Evolutionary conservation across 2,113 vertebrate genomes (phyloP).

Genomic region (Rhinoptilus africanus): DNA sequence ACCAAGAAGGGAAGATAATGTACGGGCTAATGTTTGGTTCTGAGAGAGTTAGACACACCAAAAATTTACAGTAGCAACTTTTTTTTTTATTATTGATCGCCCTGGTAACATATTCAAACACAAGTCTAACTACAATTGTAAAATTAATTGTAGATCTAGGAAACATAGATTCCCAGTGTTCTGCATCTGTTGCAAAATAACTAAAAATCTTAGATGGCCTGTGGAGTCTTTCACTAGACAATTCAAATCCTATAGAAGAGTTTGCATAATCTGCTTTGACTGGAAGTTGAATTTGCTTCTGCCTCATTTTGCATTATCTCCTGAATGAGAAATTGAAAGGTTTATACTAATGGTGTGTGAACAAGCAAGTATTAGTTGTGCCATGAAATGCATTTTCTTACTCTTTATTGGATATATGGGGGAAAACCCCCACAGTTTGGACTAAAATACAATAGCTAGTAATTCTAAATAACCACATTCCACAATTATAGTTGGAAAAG

Average conservation of each 20-base stretch:
- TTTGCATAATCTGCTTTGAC: constrained; percentile 10
- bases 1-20: background rate
- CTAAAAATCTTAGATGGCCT: background rate
- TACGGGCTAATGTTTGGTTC: background rate
- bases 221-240: background rate
- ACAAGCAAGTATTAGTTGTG: constrained; percentile 1
- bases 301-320: background rate
- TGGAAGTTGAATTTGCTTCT: background rate
- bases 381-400: background rate
- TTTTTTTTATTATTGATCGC: background rate
- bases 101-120: background rate
- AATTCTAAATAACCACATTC: background rate
- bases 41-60: background rate
- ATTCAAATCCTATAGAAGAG: background rate
- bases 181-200: background rate
- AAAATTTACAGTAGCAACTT: background rate
- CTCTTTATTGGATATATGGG: background rate
- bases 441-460: background rate
- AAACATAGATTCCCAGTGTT: background rate
- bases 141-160: background rate
- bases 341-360: constrained; percentile 2
- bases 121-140: background rate
- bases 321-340: background rate
- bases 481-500: background rate
- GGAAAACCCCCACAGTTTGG: background rate